Evolutionary conservation across 2,888 invertebrate species (phyloP), one percentile per base, ranked within the genome.

Genomic region (Conchocele bisecta): DNA sequence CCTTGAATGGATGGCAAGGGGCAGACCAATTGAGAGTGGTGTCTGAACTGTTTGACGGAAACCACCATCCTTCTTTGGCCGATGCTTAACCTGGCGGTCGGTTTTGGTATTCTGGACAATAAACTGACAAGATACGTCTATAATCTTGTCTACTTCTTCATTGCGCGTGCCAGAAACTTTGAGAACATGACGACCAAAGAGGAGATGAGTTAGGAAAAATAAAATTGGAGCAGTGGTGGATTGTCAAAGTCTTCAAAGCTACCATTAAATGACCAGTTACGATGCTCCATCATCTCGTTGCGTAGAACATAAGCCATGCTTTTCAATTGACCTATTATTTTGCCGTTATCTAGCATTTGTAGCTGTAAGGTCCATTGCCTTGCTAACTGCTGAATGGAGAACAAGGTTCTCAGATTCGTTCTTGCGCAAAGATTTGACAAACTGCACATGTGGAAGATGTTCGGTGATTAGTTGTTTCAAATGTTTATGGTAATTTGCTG

Each of bases 41-140:
- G 64, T 65, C 37, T 68, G 46, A 7, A 56, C 44, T 11, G 31
- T 56, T 35, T 68, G 63, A 11, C 24, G 44, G 28, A 68, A 68
- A 3, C 2, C 57, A 13, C 22, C 57, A 44, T 65, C 56, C 6
- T 31, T 66, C 48, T 56, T 54, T 31, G 69, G 63, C 22, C 4
- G 28, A 35, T 68, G 69, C 28, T 67, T 66, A 4, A 65, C 69
- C 46, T 68, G 69, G 15, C 63, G 28, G 46, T 68, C 39, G 7
- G 53, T 53, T 2, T 64, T 42, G 26, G 37, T 66, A 26, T 65
- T 68, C 37, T 68, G 69, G n/a, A 63, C 28, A 3, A 67, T 33
- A 35, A 68, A 67, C 46, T 68, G 69, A 41, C 60, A 65, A n/a
- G 56, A 9, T 24, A 63, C 56, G 39, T 68, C 69, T 22, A 65